These are phyloP conservation scores for Operophtera brumata DNA, from an alignment of 2,888 invertebrate genomes.

Conservation along the genomic window DNA sequence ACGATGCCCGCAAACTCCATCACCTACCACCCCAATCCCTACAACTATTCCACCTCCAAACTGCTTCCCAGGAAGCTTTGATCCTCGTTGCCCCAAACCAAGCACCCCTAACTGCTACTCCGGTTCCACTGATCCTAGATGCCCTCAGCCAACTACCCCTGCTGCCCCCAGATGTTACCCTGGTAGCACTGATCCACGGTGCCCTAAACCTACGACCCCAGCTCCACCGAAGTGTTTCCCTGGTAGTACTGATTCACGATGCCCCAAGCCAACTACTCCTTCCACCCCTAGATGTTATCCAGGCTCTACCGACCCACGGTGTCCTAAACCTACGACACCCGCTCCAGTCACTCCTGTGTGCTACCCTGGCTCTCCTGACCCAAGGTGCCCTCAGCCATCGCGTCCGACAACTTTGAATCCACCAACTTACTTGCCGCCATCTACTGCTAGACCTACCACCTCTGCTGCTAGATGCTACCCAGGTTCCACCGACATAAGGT, in stretches of 20 bases:
- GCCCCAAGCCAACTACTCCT: constrained; percentile 46
- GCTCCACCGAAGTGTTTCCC: constrained; percentile 41
- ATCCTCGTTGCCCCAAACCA: constrained; percentile 35
- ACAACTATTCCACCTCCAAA: constrained; percentile 20
- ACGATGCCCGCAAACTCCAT: constrained; percentile 39
- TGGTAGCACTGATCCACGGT: constrained; percentile 42
- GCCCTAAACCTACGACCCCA: constrained; percentile 42
- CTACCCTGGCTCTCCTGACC: constrained; percentile 41
- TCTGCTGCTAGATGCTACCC: constrained; percentile 34
- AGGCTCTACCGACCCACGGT: constrained; percentile 29
- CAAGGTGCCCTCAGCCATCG: constrained; percentile 47
- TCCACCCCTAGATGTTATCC: constrained; percentile 36
- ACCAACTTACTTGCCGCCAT: constrained; percentile 44
- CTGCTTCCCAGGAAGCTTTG: constrained; percentile 36
- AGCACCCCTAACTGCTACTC: constrained; percentile 39
- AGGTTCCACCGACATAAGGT: constrained; percentile 31
- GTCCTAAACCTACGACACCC: constrained; percentile 22
- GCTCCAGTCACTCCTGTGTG: constrained; percentile 29
- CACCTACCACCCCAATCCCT: constrained; percentile 29
- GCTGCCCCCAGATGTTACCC: constrained; percentile 34
- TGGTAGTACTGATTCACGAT: constrained; percentile 54
- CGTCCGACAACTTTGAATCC: constrained; percentile 45
- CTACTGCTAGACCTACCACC: constrained; percentile 20
- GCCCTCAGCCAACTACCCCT: constrained; percentile 41
- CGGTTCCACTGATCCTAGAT: constrained; percentile 42